Percentiles rank a stretch among this genome's conserved stretches.
Conservation (phyloP, 2,888 invertebrate genomes). For the Dynastes tityus region DNA sequence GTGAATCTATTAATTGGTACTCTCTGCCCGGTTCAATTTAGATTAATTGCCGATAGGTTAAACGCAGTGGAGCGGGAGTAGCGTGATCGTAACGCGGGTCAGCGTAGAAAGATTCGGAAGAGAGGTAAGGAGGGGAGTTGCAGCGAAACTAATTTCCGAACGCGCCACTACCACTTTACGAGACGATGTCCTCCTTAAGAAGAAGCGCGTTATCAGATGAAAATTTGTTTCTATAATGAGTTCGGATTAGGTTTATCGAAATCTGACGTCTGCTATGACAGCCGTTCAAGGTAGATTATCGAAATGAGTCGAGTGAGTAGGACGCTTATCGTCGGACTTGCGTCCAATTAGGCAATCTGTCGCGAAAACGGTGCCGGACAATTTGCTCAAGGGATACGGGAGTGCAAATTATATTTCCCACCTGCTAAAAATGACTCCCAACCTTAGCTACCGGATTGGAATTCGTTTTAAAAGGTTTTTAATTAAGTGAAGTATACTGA, state of each 20-base stretch:
- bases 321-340: background rate
- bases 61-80: constrained; percentile 24
- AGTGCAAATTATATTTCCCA: too few relatives aligned
- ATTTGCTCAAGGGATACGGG: too few relatives aligned
- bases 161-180: constrained; percentile 24
- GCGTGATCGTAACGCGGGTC: background rate
- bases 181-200: constrained; percentile 13
- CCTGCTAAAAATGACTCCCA: too few relatives aligned
- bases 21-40: constrained; percentile 67
- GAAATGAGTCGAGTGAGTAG: background rate
- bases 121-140: too few relatives aligned
- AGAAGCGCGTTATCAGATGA: constrained; percentile 56
- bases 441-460: too few relatives aligned
- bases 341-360: constrained; percentile 1
- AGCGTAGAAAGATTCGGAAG: constrained; percentile 11
- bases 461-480: too few relatives aligned
- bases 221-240: constrained; percentile 58
- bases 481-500: too few relatives aligned
- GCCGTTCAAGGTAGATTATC: constrained; percentile 14
- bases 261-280: constrained; percentile 53
- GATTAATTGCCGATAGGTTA: constrained; percentile 68
- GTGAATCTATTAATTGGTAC: constrained; percentile 66
- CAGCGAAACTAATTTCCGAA: constrained; percentile 46
- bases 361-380: too few relatives aligned
- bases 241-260: constrained; percentile 55